These are phyloP conservation scores for Zosterops hypoxanthus DNA, from an alignment of 2,113 vertebrate species.

Conservation along the genomic window DNA sequence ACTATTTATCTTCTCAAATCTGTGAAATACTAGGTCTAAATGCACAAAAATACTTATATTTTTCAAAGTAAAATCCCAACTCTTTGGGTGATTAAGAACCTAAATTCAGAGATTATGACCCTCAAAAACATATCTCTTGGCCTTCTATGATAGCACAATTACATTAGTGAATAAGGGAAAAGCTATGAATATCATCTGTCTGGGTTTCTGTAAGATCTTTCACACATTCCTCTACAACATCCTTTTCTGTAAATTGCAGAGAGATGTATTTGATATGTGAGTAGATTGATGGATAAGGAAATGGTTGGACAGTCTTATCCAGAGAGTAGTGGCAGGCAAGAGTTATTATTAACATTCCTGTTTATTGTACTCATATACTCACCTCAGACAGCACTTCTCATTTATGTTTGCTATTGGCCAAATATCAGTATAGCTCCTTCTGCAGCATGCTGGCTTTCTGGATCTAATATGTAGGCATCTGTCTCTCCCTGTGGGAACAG, in stretches of 20 bases:
- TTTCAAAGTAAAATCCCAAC: neutral
- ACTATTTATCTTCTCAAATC: neutral
- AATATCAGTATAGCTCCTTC: neutral
- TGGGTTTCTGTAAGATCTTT: neutral
- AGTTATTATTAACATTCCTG: neutral
- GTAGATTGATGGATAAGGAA: neutral
- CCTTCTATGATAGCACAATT: neutral
- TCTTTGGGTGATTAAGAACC: neutral
- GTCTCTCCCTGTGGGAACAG: neutral
- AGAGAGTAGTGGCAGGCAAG: neutral
- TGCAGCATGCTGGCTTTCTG: neutral
- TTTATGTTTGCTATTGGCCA: neutral
- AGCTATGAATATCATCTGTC: neutral
- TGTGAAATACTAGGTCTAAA: neutral
- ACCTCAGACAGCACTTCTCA: neutral
- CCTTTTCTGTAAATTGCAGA: neutral
- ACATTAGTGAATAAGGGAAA: neutral
- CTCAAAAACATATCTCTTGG: neutral
- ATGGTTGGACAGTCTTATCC: neutral
- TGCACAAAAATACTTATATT: neutral
- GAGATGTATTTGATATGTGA: neutral
- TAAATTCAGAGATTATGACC: neutral
- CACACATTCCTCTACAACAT: accelerated
- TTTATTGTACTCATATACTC: neutral
- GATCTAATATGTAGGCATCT: neutral